These are phyloP conservation scores for Capromys pilorides DNA, from an alignment of 2,797 vertebrate genomes.

Conservation along the genomic window DNA sequence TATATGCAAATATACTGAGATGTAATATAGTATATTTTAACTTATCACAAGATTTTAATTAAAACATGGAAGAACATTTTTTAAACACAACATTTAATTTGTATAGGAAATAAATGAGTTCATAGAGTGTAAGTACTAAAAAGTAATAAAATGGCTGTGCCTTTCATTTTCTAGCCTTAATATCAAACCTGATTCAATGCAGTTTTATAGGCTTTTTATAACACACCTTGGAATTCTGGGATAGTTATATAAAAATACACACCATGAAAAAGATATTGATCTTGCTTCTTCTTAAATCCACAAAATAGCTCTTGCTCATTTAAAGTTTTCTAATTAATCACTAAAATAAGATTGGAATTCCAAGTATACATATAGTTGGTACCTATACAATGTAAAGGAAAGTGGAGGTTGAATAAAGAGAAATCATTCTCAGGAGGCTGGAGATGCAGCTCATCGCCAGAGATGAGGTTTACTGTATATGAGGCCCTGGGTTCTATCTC, in stretches of 20 bases:
- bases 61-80: constrained; percentile 54
- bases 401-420: neutral
- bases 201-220: constrained; percentile 64
- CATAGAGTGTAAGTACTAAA: constrained; percentile 42
- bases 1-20: constrained; percentile 55
- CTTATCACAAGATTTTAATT: constrained; percentile 66
- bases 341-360: constrained; percentile 47
- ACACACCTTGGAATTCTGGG: constrained; percentile 43
- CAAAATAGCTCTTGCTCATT: constrained; percentile 49
- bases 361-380: neutral
- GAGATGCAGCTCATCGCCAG: neutral
- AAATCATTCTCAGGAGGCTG: neutral
- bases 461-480: neutral
- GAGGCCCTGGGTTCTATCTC: neutral
- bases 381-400: neutral
- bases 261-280: constrained; percentile 49
- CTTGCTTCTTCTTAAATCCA: constrained; percentile 50
- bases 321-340: constrained; percentile 42
- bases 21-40: constrained; percentile 28
- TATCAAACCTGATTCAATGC: constrained; percentile 40
- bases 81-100: constrained; percentile 58
- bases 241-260: constrained; percentile 58
- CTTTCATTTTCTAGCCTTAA: constrained; percentile 58
- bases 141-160: constrained; percentile 62
- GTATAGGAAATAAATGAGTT: constrained; percentile 66